These are phyloP conservation scores for Sula dactylatra DNA, from an alignment of 2,113 vertebrate genomes.

Conservation along the genomic window DNA sequence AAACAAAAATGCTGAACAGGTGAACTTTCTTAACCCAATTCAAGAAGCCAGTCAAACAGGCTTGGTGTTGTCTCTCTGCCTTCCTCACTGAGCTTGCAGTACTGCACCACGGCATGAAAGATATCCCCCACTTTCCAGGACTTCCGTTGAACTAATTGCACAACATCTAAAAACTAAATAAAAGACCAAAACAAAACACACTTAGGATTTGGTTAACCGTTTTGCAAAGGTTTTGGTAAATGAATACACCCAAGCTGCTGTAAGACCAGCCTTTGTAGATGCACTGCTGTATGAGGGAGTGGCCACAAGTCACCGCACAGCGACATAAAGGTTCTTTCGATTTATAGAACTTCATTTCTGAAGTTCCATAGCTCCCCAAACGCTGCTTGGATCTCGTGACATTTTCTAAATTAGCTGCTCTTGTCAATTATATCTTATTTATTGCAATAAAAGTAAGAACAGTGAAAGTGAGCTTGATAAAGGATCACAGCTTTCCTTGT, in stretches of 20 bases:
- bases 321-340: not conserved
- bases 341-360: not conserved
- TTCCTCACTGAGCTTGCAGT: conserved; percentile 84
- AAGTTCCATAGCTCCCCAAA: not conserved
- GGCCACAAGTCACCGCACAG: not conserved
- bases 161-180: conserved; percentile 88
- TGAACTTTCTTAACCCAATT: conserved; percentile 75
- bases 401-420: not conserved
- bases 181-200: not conserved
- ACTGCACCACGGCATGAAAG: conserved; percentile 87
- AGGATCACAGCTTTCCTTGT: not conserved
- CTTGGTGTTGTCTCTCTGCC: conserved; percentile 69
- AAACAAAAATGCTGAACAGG: not conserved
- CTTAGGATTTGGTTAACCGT: not conserved
- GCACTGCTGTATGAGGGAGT: not conserved
- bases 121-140: conserved; percentile 92
- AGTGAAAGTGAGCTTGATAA: not conserved
- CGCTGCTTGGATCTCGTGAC: not conserved
- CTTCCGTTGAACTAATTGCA: conserved; percentile 87
- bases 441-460: not conserved
- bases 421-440: not conserved
- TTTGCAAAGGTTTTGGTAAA: not conserved
- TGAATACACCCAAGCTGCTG: not conserved
- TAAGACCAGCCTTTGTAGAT: not conserved
- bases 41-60: conserved; percentile 95